Evolutionary conservation across 1,140 invertebrate species (phyloP).

Genomic region (Pinna nobilis): DNA sequence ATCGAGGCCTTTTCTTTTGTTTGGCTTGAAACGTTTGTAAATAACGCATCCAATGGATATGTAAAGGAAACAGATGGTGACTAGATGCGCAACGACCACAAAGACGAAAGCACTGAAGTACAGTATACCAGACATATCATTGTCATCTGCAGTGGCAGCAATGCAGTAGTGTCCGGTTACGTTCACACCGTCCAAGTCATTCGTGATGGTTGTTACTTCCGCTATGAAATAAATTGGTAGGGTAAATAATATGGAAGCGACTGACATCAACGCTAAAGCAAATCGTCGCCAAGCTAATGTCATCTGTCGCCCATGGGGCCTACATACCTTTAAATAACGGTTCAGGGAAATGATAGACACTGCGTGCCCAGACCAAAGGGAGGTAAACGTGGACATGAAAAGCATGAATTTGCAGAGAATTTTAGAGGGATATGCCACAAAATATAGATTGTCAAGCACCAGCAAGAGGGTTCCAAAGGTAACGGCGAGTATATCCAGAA

Average conservation of each 20-base stretch:
- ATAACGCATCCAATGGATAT: constrained; percentile 6
- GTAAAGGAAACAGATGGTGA: constrained; percentile 10
- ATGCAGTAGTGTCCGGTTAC: neutral
- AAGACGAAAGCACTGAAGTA: constrained; percentile 7
- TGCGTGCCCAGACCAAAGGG: constrained; percentile 29
- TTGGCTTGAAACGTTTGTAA: neutral
- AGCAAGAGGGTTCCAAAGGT: constrained; percentile 31
- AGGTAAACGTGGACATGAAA: constrained; percentile 22
- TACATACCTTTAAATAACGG: constrained; percentile 40
- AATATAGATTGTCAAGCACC: constrained; percentile 28
- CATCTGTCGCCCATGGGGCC: constrained; percentile 30
- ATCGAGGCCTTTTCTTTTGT: neutral
- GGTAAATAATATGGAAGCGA: constrained; percentile 10
- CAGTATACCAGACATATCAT: neutral
- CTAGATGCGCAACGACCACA: constrained; percentile 3
- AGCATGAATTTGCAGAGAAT: constrained; percentile 33
- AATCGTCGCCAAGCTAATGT: constrained; percentile 19
- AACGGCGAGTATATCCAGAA: constrained; percentile 25
- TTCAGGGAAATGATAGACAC: constrained; percentile 29
- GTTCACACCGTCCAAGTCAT: neutral
- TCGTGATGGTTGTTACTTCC: neutral
- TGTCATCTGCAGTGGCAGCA: neutral
- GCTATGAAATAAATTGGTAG: neutral
- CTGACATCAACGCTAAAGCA: neutral
- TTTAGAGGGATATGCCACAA: constrained; percentile 16